Conservation (phyloP, 2,888 invertebrate genomes). For the Tipula unca region DNA sequence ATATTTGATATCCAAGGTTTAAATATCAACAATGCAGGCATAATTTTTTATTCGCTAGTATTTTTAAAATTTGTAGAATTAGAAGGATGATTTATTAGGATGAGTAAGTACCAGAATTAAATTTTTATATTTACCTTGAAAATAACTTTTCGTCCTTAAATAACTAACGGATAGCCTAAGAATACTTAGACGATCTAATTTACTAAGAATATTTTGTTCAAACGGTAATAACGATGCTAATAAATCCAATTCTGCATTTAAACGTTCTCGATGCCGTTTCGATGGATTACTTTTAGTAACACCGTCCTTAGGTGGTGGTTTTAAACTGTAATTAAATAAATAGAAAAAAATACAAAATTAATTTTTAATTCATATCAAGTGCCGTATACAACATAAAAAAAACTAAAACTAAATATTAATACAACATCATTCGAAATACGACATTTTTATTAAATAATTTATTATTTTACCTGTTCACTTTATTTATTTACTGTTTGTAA, state of each 20-base stretch:
- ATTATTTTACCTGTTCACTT: background rate
- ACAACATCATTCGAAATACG: background rate
- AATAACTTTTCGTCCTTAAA: slow-evolving; percentile 97
- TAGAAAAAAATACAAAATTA: background rate
- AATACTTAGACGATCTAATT: slow-evolving; percentile 95
- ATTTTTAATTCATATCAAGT: background rate
- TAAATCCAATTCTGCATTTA: slow-evolving; percentile 97
- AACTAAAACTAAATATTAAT: background rate
- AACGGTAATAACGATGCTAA: slow-evolving; percentile 90
- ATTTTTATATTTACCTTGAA: slow-evolving; percentile 76
- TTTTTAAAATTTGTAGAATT: too few relatives aligned
- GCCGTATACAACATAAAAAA: too few relatives aligned
- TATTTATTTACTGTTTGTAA: background rate
- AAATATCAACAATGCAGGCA: too few relatives aligned
- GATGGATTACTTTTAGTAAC: slow-evolving; percentile 96
- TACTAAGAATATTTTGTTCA: slow-evolving; percentile 96
- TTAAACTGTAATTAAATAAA: slow-evolving; percentile 60
- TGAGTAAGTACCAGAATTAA: too few relatives aligned
- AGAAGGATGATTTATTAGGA: too few relatives aligned
- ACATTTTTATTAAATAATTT: background rate
- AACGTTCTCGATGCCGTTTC: slow-evolving; percentile 93
- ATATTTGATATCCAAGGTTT: too few relatives aligned
- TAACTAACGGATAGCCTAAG: slow-evolving; percentile 96
- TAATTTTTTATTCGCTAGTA: too few relatives aligned
- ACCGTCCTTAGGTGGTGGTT: slow-evolving; percentile 90